These are phyloP conservation scores for Polyodon spathula DNA, from an alignment of 2,113 vertebrate species.

Conservation along the genomic window DNA sequence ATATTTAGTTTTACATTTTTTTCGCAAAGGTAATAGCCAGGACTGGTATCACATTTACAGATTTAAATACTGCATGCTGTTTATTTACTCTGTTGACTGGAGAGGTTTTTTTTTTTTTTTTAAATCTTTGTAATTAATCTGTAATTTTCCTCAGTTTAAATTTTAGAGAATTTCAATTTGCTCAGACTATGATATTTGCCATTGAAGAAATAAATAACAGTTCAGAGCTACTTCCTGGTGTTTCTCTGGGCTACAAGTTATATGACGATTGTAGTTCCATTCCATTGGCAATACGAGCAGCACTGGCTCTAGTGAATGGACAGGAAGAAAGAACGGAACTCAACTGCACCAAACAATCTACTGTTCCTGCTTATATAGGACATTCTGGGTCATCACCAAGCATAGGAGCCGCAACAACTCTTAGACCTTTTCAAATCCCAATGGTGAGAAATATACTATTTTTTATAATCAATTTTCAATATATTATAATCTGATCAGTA, in stretches of 20 bases:
- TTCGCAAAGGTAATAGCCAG: no score
- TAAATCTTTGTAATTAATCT: no score
- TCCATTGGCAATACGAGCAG: neutral
- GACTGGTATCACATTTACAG: no score
- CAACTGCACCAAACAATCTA: constrained; percentile 3
- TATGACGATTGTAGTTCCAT: constrained; percentile 9
- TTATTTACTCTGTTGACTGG: neutral
- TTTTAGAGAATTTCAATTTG: constrained; percentile 8
- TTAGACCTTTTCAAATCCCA: constrained; percentile 9
- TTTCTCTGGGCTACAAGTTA: constrained; percentile 12
- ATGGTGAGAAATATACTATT: constrained; percentile 10
- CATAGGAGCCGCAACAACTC: neutral
- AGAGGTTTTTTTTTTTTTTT: no score
- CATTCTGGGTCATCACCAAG: constrained; percentile 8
- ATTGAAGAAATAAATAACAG: constrained; percentile 16
- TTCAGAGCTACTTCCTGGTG: constrained; percentile 4
- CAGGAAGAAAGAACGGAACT: neutral
- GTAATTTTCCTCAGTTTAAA: constrained; percentile 3
- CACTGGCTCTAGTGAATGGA: constrained; percentile 7
- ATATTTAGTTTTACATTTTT: no score
- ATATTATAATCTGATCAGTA: no score
- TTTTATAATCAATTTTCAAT: no score
- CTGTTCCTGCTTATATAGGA: neutral
- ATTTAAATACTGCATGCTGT: no score
- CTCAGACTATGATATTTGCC: constrained; percentile 14